Conservation (phyloP, 2,113 vertebrate genomes). For the Pachypanchax playfairii region DNA sequence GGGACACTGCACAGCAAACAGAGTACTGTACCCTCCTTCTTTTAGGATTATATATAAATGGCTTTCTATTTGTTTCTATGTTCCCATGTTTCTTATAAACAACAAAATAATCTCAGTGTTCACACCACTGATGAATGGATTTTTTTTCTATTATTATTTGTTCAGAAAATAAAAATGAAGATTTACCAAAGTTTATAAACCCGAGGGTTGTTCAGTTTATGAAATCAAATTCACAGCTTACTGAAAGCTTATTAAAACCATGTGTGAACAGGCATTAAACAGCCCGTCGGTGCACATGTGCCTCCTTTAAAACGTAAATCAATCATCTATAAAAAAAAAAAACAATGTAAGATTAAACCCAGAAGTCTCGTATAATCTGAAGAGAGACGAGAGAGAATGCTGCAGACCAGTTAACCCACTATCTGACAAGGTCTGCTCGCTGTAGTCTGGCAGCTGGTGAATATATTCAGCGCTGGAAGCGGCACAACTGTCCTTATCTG, state of each 20-base stretch:
- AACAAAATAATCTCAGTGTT: conserved; percentile 1
- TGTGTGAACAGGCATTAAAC: conserved; percentile 21
- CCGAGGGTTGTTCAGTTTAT: conserved; percentile 16
- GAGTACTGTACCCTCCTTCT: too few species aligned
- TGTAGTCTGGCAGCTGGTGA: conserved; percentile 35
- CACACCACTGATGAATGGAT: conserved; percentile 7
- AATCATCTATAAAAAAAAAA: not conserved
- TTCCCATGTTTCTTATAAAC: not conserved
- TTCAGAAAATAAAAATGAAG: conserved; percentile 2
- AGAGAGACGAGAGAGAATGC: conserved; percentile 3
- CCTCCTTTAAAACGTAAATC: conserved; percentile 12
- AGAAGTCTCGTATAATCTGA: conserved; percentile 3
- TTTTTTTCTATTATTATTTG: not conserved
- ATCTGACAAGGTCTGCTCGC: conserved; percentile 35
- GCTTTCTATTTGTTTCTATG: not conserved
- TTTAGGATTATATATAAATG: not conserved
- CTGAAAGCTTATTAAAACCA: conserved; percentile 3
- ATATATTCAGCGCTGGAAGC: conserved; percentile 23
- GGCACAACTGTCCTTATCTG: conserved; percentile 44
- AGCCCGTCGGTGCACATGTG: not conserved
- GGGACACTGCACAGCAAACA: conserved; percentile 1
- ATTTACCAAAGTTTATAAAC: conserved; percentile 1
- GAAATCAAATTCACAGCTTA: conserved; percentile 21
- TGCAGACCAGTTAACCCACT: conserved; percentile 24
- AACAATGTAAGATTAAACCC: conserved; percentile 9